Evolutionary conservation across 2,797 vertebrate genomes (phyloP), one percentile per base, ranked within the genome.

Genomic region (Orientallactaga sibirica): DNA sequence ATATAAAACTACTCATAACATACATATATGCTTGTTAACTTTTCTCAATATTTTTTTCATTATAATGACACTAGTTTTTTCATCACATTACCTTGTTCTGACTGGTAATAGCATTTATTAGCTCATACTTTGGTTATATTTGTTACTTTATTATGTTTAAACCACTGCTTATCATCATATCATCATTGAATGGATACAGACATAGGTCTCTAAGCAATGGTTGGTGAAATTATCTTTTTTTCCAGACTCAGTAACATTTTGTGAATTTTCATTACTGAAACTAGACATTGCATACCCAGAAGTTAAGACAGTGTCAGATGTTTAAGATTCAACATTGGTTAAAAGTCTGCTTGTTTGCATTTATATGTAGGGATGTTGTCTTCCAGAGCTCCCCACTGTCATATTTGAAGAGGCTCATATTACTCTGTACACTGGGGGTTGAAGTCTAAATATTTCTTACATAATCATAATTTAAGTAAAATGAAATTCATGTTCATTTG

Each of bases 21-120:
- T 58, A 58, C 14, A 58, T 58, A 58, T 22, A 61, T 85, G 8
- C 58, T 77, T 92, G 9, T 70, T 64, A 90, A 91, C 87, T 64
- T 88, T 71, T 58, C 14, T 81, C 81, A 82, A 18, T 88, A 88
- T 27, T 91, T 91, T 91, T 88, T 55, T 92, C 8, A 79, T 20
- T 81, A n/a, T 43, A 93, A 86, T 89, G 87, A 61, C 22, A 19
- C 19, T 24, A 33, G 5, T 24, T 79, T 88, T 48, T 48, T 48
- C 37, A 48, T 87, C 4, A 77, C 7, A 48, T 6, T 78, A 18
- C 14, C 55, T 86, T 62, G 70, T 70, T 78, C 29, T 83, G 86
- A 33, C 25, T 92, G 64, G 7, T 87, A 80, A 37, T 71, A 70
- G 43, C 43, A 27, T 62, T 78, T 81, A 88, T 81, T 92, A 68